Evolutionary conservation across 2,113 vertebrate species (phyloP).

Genomic region (Hippocampus comes): DNA sequence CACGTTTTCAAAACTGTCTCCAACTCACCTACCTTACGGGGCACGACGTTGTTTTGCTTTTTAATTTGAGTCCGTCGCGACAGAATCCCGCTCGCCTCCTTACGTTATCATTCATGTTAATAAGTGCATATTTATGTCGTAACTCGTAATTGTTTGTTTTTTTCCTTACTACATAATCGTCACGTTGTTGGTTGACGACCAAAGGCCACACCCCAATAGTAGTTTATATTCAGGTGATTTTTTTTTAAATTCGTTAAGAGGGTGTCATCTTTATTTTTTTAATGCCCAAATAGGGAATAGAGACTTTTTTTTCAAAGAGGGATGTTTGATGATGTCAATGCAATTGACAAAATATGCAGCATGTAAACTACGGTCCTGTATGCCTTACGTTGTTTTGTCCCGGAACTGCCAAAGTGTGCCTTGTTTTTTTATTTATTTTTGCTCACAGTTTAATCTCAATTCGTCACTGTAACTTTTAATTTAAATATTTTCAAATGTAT

Average conservation of each 20-base stretch:
- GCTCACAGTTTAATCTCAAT: conserved; percentile 13
- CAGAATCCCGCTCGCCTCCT: conserved; percentile 10
- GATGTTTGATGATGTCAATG: conserved; percentile 8
- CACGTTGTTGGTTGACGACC: neutral
- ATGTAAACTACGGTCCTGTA: neutral
- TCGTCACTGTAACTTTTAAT: conserved; percentile 42
- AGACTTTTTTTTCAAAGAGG: neutral
- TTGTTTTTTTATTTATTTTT: conserved; percentile 47
- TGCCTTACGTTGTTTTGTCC: conserved; percentile 15
- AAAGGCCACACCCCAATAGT: neutral
- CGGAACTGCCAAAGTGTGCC: conserved; percentile 36
- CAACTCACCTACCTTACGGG: neutral
- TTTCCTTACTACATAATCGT: conserved; percentile 1
- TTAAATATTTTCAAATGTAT: conserved; percentile 11
- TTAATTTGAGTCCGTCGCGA: conserved; percentile 1
- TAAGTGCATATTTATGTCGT: conserved; percentile 51
- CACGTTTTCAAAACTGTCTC: neutral
- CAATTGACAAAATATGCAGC: conserved; percentile 4
- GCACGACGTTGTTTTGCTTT: conserved; percentile 22
- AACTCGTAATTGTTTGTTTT: conserved; percentile 12
- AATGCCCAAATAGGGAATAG: neutral
- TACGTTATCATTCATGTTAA: conserved; percentile 18
- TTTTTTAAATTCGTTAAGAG: neutral
- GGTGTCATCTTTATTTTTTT: too few species aligned
- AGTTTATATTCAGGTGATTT: neutral